Evolutionary conservation across 2,113 vertebrate species (phyloP), one percentile per base, ranked within the genome.

Genomic region (Bujurquina vittata): DNA sequence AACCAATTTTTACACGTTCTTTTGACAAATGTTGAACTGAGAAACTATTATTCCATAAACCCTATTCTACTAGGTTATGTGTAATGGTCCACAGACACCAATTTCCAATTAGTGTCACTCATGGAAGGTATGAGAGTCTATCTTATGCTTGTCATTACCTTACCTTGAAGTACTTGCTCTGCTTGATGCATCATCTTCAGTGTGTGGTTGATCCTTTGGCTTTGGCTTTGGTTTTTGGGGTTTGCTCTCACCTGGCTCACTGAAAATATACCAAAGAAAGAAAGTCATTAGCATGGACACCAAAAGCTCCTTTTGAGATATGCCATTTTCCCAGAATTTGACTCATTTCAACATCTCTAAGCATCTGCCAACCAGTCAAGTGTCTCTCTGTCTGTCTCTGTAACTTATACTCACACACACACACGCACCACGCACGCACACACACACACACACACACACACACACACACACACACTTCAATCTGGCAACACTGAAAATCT

Each of bases 221-320:
- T 69, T 69, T 72, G 65, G 15, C 0, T 97, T 96, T 22, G 96
- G 91, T 65, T 95, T 93, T 14, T 94, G 87, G 11, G 97, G 96
- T 85, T 96, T 96, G 7, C 96, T 95, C 6, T 99, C 97, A 0
- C 92, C 96, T 0, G 98, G 96, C 77, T 99, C 98, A 5, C 98
- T 99, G 84, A 65, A 92, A 69, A 74, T 7, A 52, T 18, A 63
- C 4, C 7, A 63, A 18, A 75, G 20, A 33, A 60, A n/a, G 17
- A 2, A 60, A 85, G 81, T 23, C 2, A 35, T 80, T 4, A 33
- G 6, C 15, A 17, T 46, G 8, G 11, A 18, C 10, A 56, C 4
- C 2, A 8, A 59, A 7, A 11, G 1, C 33, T 79, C 57, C 14
- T 75, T 26, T n/a, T 52, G 43, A 18, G 49, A 12, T 10, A 43